phyloP scores from a whole-genome alignment of 2,113 vertebrate genomes.

The Osmerus eperlanus region DNA sequence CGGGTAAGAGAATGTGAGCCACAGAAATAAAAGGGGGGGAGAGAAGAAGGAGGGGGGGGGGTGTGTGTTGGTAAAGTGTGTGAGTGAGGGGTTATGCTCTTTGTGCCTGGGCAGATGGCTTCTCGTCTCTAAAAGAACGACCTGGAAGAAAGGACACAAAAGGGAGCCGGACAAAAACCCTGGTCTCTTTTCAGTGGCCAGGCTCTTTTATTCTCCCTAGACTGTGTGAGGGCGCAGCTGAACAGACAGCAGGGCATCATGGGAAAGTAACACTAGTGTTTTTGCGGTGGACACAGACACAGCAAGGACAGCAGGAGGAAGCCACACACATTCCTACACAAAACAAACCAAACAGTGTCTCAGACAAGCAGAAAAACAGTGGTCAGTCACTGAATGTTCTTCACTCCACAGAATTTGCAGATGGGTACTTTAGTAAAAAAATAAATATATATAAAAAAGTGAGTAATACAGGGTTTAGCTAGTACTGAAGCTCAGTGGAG shows the following conservation, averaged over 20 bases:
- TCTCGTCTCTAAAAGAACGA: conserved; percentile 68
- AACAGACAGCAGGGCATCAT: conserved; percentile 49
- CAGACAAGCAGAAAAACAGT: neutral
- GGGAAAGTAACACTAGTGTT: conserved; percentile 44
- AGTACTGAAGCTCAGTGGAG: no score
- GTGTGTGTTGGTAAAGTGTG: conserved; percentile 10
- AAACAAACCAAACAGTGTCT: conserved; percentile 28
- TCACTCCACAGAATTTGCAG: no score
- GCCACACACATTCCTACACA: conserved; percentile 38
- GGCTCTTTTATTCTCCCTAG: conserved; percentile 49
- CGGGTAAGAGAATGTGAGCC: neutral
- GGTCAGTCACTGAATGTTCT: neutral
- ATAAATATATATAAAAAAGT: no score
- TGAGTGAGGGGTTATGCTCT: conserved; percentile 44
- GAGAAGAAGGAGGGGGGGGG: conserved; percentile 11
- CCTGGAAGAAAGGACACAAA: conserved; percentile 62
- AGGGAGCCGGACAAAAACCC: conserved; percentile 62
- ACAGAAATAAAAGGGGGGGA: neutral
- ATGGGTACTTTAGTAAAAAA: no score
- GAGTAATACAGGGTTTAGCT: no score
- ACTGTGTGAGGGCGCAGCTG: conserved; percentile 61
- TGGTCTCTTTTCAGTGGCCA: conserved; percentile 57
- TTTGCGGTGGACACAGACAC: conserved; percentile 27
- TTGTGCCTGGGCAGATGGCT: conserved; percentile 72
- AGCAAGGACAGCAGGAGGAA: conserved; percentile 33